Conservation (phyloP, 2,888 invertebrate genomes). For the Kuschelorhynchus macadamiae region DNA sequence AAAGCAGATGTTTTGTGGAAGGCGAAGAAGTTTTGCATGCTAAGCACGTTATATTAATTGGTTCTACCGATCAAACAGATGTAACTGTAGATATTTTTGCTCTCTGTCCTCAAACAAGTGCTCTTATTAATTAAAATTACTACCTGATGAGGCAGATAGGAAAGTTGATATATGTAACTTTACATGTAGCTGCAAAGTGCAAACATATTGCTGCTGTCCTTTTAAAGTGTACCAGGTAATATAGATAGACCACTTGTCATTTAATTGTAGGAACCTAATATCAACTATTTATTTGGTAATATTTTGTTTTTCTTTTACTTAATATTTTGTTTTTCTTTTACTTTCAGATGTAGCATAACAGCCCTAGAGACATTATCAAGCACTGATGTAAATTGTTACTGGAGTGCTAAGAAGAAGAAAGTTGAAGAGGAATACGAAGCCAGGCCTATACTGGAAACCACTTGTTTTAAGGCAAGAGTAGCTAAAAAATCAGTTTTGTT, state of each 20-base stretch:
- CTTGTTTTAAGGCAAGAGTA: too few species aligned
- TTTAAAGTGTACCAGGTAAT: background rate
- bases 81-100: background rate
- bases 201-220: background rate
- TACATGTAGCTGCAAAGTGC: background rate
- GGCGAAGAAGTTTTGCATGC: background rate
- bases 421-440: background rate
- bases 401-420: background rate
- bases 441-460: background rate
- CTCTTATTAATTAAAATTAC: background rate
- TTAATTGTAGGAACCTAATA: too few species aligned
- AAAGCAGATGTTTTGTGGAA: background rate
- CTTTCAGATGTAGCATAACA: background rate
- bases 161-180: background rate
- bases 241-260: too few species aligned
- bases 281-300: too few species aligned
- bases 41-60: background rate
- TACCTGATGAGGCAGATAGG: background rate
- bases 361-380: background rate
- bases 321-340: background rate
- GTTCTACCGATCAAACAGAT: background rate
- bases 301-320: background rate
- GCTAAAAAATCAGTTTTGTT: too few species aligned
- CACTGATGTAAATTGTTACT: background rate
- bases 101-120: background rate